Evolutionary conservation across 2,113 vertebrate genomes (phyloP), one percentile per base, ranked within the genome.

Genomic region (Scomber colias): DNA sequence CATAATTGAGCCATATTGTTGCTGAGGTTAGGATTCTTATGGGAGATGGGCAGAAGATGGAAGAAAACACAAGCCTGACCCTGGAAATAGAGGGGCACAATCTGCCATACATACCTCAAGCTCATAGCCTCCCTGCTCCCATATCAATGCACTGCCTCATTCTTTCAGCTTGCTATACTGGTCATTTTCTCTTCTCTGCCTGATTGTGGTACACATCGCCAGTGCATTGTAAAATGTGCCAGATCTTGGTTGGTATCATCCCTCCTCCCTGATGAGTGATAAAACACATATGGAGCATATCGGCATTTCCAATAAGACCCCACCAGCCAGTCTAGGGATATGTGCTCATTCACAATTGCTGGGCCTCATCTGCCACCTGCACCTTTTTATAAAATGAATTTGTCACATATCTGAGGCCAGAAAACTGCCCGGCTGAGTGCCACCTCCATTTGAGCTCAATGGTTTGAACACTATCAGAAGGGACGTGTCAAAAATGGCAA

Each of bases 1-100:
- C 74, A 72, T 93, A 84, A 90, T 92, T 91, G 86, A 87, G 86
- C 70, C 80, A 83, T 90, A 86, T 92, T 93, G 87, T 86, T 84
- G 84, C 80, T 87, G 77, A 79, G 81, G 64, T 63, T 51, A 73
- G 59, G 61, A 84, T 87, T 82, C 78, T 87, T 89, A 57, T 79
- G 88, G 88, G 85, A 88, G 21, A 62, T 30, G 21, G 40, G 67
- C 56, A 54, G 53, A 69, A 50, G 60, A 75, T 72, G 71, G 60
- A 66, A 73, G 62, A 87, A 83, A 92, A 90, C 76, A 90, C 76
- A 79, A 71, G 46, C 12, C 77, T 75, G 75, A 79, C 79, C 79
- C 76, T 65, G 35, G 83, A 85, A 89, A 84, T 45, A 63, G 44
- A 71, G 49, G 65, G 51, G 48, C 73, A 45, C 75, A 89, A 87